Evolutionary conservation across 2,113 vertebrate species (phyloP).

Genomic region (Ranitomeya imitator): DNA sequence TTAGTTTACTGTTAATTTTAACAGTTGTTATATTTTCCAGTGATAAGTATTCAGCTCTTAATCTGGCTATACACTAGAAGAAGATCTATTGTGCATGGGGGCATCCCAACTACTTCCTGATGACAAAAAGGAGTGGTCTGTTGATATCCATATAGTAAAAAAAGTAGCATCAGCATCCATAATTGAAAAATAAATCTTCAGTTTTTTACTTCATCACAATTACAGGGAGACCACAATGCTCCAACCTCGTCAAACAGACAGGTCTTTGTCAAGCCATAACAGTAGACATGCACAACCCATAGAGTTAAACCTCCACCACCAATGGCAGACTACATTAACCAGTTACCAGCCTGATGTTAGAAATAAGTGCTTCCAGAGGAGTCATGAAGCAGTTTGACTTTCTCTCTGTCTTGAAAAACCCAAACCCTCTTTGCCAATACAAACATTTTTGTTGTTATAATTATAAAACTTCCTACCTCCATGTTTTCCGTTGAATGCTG

Average conservation of each 20-base stretch:
- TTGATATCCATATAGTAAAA: neutral
- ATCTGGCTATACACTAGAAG: neutral
- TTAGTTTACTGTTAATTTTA: too few relatives aligned
- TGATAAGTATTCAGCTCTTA: too few relatives aligned
- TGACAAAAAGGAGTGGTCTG: neutral
- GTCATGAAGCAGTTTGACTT: neutral
- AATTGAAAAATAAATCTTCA: too few relatives aligned
- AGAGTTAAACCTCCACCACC: too few relatives aligned
- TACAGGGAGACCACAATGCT: too few relatives aligned
- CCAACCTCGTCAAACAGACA: too few relatives aligned
- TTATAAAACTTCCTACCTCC: constrained; percentile 72
- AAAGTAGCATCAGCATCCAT: too few relatives aligned
- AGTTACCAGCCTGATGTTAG: neutral
- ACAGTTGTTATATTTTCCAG: too few relatives aligned
- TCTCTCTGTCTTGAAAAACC: neutral
- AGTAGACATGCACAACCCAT: too few relatives aligned
- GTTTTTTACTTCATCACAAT: too few relatives aligned
- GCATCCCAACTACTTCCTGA: neutral
- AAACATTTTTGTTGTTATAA: neutral
- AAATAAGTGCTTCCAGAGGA: neutral
- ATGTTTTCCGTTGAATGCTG: constrained; percentile 84
- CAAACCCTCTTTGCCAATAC: neutral
- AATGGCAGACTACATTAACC: too few relatives aligned
- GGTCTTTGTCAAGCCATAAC: too few relatives aligned
- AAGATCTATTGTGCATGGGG: neutral